Conservation (phyloP, 2,113 vertebrate species). For the Muscicapa adusta region DNA sequence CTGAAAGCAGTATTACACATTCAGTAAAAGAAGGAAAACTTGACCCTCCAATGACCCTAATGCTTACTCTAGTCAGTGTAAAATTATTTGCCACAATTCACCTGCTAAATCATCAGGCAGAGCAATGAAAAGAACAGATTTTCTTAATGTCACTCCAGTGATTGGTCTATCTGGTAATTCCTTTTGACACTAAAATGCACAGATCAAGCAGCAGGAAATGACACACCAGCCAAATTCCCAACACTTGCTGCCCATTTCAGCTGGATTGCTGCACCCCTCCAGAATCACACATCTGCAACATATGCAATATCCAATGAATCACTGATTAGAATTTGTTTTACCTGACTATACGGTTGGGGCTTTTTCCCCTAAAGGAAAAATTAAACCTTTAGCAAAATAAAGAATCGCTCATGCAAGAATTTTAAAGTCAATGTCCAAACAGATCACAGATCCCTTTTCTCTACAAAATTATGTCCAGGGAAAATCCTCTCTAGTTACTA, state of each 20-base stretch:
- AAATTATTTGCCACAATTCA: not conserved
- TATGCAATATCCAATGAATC: not conserved
- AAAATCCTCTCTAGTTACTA: not conserved
- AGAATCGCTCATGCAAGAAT: not conserved
- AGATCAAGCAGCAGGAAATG: not conserved
- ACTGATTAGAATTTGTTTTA: not conserved
- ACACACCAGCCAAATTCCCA: not conserved
- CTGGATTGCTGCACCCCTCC: not conserved
- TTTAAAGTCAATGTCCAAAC: not conserved
- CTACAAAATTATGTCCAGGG: not conserved
- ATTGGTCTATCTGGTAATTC: not conserved
- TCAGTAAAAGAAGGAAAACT: not conserved
- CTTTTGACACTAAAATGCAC: not conserved
- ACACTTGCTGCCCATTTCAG: not conserved
- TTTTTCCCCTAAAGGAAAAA: not conserved
- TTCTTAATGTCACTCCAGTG: not conserved
- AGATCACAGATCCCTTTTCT: not conserved
- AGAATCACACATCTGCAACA: not conserved
- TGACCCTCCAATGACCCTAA: not conserved
- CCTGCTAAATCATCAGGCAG: not conserved
- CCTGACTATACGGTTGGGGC: rapidly evolving
- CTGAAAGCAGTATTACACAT: not conserved
- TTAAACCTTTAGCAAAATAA: not conserved
- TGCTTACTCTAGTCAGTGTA: not conserved
- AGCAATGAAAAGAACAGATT: not conserved